A percentile compares a stretch with the other conserved stretches of the same genome.
These are phyloP conservation scores for Heliopora coerulea DNA, from an alignment of 92 coral and sea anemone genomes.

Conservation along the genomic window DNA sequence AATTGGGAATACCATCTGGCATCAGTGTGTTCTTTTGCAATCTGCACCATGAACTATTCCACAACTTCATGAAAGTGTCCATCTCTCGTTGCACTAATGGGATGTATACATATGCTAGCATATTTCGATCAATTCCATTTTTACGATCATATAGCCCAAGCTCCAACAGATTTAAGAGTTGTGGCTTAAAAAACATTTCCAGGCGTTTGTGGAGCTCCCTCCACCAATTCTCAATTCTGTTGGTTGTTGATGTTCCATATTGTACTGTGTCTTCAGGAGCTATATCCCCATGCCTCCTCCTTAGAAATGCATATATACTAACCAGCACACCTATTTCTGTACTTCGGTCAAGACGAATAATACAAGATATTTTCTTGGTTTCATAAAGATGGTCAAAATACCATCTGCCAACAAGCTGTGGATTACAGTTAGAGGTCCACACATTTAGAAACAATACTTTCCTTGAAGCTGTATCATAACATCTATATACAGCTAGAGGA, in stretches of 20 bases:
- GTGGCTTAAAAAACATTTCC: conserved; percentile 15
- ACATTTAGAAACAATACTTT: conserved; percentile 21
- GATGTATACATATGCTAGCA: conserved; percentile 3
- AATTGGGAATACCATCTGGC: conserved; percentile 28
- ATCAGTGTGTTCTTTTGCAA: conserved; percentile 13
- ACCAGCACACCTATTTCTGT: conserved; percentile 7
- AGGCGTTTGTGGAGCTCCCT: neutral
- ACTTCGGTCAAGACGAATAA: conserved; percentile 6
- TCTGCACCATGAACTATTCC: conserved; percentile 18
- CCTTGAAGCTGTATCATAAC: conserved; percentile 23
- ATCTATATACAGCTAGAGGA: conserved; percentile 14
- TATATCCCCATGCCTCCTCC: conserved; percentile 13
- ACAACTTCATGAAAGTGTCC: conserved; percentile 7
- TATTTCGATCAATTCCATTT: conserved; percentile 18
- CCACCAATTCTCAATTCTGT: conserved; percentile 26
- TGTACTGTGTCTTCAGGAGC: conserved; percentile 21
- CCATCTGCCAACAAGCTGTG: conserved; percentile 16
- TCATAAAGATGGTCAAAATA: conserved; percentile 8
- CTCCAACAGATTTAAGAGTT: conserved; percentile 7
- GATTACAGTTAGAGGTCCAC: conserved; percentile 13
- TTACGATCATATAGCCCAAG: conserved; percentile 1
- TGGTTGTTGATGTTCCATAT: conserved; percentile 2
- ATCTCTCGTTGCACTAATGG: conserved; percentile 14
- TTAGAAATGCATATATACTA: conserved; percentile 10
- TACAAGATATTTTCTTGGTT: neutral